Percentiles rank a stretch among this genome's conserved stretches.
phyloP scores from a whole-genome alignment of 1,140 invertebrate genomes.

The Papilio glaucus region DNA sequence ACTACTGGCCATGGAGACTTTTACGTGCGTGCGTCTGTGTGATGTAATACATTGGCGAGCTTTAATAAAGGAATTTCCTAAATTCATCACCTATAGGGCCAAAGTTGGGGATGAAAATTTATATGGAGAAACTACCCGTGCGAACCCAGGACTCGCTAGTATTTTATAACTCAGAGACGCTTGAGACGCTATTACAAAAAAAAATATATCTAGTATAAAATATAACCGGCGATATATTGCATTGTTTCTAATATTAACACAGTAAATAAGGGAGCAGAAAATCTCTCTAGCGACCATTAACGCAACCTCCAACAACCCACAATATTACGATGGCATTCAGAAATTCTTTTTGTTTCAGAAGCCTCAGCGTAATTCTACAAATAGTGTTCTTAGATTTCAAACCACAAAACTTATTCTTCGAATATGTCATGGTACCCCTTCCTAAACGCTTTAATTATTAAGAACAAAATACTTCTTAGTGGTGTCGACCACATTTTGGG shows the following conservation, averaged over 20 bases:
- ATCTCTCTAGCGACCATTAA: slow-evolving; percentile 12
- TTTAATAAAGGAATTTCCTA: too few species aligned
- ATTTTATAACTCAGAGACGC: too few species aligned
- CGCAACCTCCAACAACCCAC: slow-evolving; percentile 15
- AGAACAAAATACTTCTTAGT: slow-evolving; percentile 40
- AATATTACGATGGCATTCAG: neutral
- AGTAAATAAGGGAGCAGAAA: slow-evolving; percentile 9
- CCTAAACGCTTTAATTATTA: slow-evolving; percentile 30
- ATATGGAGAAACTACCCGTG: too few species aligned
- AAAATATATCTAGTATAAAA: neutral
- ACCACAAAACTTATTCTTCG: slow-evolving; percentile 21
- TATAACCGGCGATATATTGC: neutral
- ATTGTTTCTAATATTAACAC: neutral
- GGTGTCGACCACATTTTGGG: slow-evolving; percentile 62
- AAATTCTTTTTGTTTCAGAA: slow-evolving; percentile 5
- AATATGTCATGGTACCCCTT: slow-evolving; percentile 23
- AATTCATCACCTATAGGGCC: too few species aligned
- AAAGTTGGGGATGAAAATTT: too few species aligned
- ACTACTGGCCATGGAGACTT: too few species aligned
- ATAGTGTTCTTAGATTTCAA: slow-evolving; percentile 18
- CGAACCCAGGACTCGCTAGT: too few species aligned
- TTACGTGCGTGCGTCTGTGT: too few species aligned
- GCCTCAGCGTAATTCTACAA: neutral
- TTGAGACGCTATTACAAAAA: neutral
- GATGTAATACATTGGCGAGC: too few species aligned